Conservation (phyloP, 2,113 vertebrate genomes). For the Fulmarus glacialis region DNA sequence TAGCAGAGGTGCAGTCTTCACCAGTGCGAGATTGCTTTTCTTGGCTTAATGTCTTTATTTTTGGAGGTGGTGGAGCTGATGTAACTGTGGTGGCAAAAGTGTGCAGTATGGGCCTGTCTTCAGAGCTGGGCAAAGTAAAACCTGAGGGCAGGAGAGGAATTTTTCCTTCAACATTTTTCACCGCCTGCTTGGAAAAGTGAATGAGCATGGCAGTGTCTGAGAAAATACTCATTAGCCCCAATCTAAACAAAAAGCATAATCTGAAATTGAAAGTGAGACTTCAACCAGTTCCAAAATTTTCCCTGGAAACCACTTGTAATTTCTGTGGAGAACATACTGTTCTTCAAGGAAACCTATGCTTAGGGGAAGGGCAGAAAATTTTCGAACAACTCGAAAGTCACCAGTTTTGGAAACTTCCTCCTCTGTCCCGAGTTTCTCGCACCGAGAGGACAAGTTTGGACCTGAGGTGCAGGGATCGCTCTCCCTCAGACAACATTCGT, state of each 20-base stretch:
- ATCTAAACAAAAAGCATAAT: background rate
- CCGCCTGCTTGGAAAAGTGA: background rate
- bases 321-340: background rate
- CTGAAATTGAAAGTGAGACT: background rate
- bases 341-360: background rate
- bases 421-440: fast-evolving
- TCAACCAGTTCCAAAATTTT: background rate
- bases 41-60: background rate
- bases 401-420: background rate
- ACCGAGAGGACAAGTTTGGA: background rate
- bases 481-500: background rate
- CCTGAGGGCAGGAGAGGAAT: background rate
- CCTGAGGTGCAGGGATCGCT: background rate
- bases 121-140: background rate
- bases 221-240: background rate
- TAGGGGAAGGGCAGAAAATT: background rate
- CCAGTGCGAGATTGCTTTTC: background rate
- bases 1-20: background rate
- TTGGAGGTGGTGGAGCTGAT: constrained; percentile 9
- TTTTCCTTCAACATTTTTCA: background rate
- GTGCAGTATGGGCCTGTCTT: background rate
- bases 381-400: background rate
- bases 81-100: background rate
- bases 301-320: background rate
- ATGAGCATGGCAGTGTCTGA: background rate